These are phyloP conservation scores for Micromys minutus DNA, from an alignment of 2,113 vertebrate genomes.

Conservation along the genomic window DNA sequence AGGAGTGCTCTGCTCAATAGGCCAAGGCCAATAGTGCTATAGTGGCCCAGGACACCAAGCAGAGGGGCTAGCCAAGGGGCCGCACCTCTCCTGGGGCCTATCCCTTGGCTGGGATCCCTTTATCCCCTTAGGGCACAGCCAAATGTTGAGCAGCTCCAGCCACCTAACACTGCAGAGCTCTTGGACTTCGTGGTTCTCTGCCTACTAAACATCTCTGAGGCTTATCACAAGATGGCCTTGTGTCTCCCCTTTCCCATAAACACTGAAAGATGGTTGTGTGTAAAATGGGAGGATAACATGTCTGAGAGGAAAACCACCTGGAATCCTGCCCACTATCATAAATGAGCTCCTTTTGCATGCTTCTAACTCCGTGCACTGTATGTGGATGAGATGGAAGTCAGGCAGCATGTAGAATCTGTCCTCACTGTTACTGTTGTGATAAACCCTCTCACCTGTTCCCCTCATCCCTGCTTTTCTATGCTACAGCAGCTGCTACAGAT, in stretches of 20 bases:
- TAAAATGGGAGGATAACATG: background rate
- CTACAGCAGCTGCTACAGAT: background rate
- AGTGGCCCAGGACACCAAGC: too few species aligned
- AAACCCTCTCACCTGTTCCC: background rate
- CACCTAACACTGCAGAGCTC: background rate
- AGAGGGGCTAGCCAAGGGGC: background rate
- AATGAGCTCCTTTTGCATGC: background rate
- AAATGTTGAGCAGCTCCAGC: background rate
- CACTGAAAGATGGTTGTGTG: background rate
- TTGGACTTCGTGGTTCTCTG: background rate
- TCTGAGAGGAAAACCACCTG: background rate
- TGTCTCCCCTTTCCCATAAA: background rate
- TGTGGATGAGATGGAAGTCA: background rate
- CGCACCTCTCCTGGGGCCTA: background rate
- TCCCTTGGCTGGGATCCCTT: background rate
- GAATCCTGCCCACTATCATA: background rate
- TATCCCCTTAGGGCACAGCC: background rate
- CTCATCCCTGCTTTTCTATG: background rate
- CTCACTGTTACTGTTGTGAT: background rate
- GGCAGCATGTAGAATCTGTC: too few species aligned
- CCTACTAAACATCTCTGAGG: background rate
- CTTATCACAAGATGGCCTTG: background rate
- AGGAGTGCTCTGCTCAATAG: background rate
- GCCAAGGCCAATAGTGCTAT: background rate
- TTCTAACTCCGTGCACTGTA: background rate